Evolutionary conservation across 2,797 vertebrate genomes (phyloP).

Genomic region (Girardinus metallicus): DNA sequence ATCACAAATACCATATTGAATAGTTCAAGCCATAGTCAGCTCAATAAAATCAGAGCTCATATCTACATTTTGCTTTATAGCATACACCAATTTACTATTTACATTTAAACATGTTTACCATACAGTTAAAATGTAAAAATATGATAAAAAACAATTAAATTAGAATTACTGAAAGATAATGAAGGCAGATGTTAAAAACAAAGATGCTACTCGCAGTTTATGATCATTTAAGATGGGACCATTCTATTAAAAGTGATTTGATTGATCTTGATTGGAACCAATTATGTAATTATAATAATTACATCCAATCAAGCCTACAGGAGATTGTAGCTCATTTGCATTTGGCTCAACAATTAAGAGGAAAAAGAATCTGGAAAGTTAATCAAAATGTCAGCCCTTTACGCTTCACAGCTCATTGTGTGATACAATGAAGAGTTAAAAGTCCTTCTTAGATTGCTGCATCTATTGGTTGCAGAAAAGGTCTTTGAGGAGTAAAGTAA

Average conservation of each 20-base stretch:
- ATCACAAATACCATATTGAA: no score
- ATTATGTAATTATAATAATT: not conserved
- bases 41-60: no score
- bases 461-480: constrained; percentile 67
- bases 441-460: constrained; percentile 50
- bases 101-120: no score
- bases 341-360: not conserved
- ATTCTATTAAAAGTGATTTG: not conserved
- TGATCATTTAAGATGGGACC: not conserved
- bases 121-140: no score
- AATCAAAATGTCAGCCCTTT: constrained; percentile 30
- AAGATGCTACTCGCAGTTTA: constrained; percentile 1
- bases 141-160: not conserved
- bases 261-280: not conserved
- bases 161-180: not conserved
- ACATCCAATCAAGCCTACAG: not conserved
- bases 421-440: constrained; percentile 73
- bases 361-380: not conserved
- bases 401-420: constrained; percentile 28
- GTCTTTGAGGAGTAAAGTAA: constrained; percentile 80
- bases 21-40: no score
- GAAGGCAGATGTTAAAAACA: not conserved
- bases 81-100: no score
- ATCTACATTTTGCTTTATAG: no score
- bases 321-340: not conserved